Evolutionary conservation across 1,140 invertebrate species (phyloP), one percentile per base, ranked within the genome.

Genomic region (Solenopsis fugax): DNA sequence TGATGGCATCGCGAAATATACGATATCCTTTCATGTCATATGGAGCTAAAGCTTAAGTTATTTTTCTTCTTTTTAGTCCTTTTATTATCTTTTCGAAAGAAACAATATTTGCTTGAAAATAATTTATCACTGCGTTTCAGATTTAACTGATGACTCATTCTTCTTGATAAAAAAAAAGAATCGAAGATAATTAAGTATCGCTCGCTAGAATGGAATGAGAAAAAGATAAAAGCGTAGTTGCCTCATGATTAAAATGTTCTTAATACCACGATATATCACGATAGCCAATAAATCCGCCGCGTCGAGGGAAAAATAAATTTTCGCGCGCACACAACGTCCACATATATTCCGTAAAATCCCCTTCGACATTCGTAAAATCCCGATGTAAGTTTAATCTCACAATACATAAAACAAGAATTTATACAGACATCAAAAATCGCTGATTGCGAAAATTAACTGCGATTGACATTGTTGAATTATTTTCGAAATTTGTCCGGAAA

Each of bases 201-300:
- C 24, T 45, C 21, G 24, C 12, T 52, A 34, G 2, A 34, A 58
- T 34, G 7, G 9, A 73, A 60, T 34, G 41, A 60, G 45, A 45
- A 60, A 24, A 60, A 50, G 69, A 72, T 82, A 73, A 84, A 62
- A 84, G 34, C 37, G 13, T 10, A 29, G 54, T 73, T 7, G 24
- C 24, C 13, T 48, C 69, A 21, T 84, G 69, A 84, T 84, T 58
- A 84, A 75, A 84, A 73, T 73, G 80, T 84, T 75, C 54, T 84
- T 75, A 60, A 84, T 84, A 84, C 41, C 67, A 34, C 21, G 24
- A 81, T 56, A 18, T 29, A 52, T 52, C 54, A 76, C 21, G 54
- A 65, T 65, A 65, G 6, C 54, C 77, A 54, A 64, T 84, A 84
- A 84, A 84, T 84, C 45, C 45, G 73, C 50, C 52, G 67, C 69